Evolutionary conservation across 2,888 invertebrate genomes (phyloP), one percentile per base, ranked within the genome.

Genomic region (Shargacucullia verbasci): DNA sequence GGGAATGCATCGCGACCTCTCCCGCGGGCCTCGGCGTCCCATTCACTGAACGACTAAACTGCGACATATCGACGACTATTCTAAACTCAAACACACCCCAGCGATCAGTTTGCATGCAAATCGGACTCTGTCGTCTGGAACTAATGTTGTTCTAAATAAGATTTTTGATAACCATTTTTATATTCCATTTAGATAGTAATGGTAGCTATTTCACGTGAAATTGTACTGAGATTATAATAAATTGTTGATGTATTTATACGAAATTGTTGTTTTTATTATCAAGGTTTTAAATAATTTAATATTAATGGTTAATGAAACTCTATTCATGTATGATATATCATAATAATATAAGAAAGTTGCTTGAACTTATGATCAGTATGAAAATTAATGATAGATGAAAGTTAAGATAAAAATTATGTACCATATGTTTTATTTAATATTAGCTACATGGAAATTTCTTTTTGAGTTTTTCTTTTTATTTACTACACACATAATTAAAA

Each of bases 1-100:
- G 64, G 53, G 72, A 74, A 78, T 76, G 73, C 67, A 63, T 63
- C 55, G 61, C 72, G 64, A 68, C 67, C 65, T 54, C 70, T 61
- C 67, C 65, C 70, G 70, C 44, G 65, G 44, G 68, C 44, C 29
- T 55, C 11, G 12, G 20, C 33, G 6, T 20, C 54, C 74, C 61
- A 80, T 78, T 72, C 79, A 77, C 43, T n/a, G 7, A 37, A 44
- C 62, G 44, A 64, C 43, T n/a, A 14, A 6, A 1, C 5, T 29
- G 41, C 27, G 29, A 60, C 45, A 59, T 59, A 56, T 61, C 55
- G 53, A 48, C 52, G 33, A 58, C 48, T 48, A 69, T 60, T 58
- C 40, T 14, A 39, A 63, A 44, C 47, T 37, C 14, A 40, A 73
- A 57, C 14, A 34, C 43, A 46, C 49, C 62, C 64, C 33, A 45